Conservation (phyloP, 1,140 invertebrate genomes). For the Aphaenogaster ashmeadi region DNA sequence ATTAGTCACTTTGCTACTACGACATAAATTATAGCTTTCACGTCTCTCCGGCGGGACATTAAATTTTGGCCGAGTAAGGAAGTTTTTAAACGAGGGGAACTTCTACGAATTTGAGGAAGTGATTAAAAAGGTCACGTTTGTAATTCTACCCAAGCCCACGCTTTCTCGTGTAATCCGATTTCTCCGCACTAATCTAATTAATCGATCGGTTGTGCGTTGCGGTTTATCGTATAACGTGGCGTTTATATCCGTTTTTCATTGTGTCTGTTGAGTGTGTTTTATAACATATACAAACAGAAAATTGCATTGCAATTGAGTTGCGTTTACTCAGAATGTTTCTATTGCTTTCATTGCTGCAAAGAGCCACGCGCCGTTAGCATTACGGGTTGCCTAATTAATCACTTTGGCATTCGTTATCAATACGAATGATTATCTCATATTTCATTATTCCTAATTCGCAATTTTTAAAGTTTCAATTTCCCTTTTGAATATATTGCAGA, state of each 20-base stretch:
- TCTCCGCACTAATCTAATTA: slow-evolving; percentile 29
- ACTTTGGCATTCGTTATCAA: neutral
- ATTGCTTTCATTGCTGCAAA: neutral
- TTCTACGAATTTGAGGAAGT: slow-evolving; percentile 26
- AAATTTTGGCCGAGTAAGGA: slow-evolving; percentile 37
- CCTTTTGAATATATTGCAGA: neutral
- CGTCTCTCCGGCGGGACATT: neutral
- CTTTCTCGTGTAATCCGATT: slow-evolving; percentile 23
- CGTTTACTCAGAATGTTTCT: neutral
- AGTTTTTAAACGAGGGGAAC: slow-evolving; percentile 22
- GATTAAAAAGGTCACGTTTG: slow-evolving; percentile 26
- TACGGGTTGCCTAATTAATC: slow-evolving; percentile 9
- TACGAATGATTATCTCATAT: neutral
- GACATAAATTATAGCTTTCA: slow-evolving; percentile 9
- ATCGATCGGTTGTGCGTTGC: slow-evolving; percentile 12
- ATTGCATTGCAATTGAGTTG: slow-evolving; percentile 16
- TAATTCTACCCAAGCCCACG: neutral
- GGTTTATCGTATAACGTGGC: neutral
- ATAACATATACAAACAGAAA: neutral
- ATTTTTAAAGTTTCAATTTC: slow-evolving; percentile 9
- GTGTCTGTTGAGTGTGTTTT: neutral
- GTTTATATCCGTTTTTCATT: neutral
- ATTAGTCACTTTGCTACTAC: slow-evolving; percentile 13
- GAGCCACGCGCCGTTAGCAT: neutral
- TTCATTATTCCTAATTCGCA: neutral